Conservation (phyloP, 2,113 vertebrate genomes). For the Lasiurus borealis region DNA sequence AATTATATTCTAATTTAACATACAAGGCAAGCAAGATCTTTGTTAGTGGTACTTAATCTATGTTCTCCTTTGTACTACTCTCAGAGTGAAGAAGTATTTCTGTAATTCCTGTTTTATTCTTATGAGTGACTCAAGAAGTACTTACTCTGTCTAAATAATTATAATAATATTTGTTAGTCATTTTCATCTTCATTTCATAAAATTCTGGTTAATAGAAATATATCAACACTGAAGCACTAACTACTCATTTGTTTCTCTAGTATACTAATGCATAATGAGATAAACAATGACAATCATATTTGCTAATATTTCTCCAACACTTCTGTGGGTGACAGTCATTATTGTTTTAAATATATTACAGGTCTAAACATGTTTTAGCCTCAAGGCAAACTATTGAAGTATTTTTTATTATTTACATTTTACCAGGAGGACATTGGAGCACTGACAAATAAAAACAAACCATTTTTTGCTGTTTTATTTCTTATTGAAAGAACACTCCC, state of each 20-base stretch:
- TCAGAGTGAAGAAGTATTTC: neutral
- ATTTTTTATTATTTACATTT: neutral
- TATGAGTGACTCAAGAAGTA: neutral
- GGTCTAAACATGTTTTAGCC: neutral
- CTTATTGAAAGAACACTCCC: too few species aligned
- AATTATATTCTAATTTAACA: neutral
- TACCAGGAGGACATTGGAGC: neutral
- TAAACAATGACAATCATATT: neutral
- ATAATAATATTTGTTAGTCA: neutral
- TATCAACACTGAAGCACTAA: neutral
- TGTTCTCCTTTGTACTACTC: neutral
- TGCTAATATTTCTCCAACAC: neutral
- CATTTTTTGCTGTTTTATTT: neutral
- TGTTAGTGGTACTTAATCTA: neutral
- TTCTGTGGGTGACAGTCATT: neutral
- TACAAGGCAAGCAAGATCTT: neutral
- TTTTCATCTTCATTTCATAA: neutral
- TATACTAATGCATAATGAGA: neutral
- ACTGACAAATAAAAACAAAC: neutral
- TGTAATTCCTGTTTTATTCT: neutral
- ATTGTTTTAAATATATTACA: neutral
- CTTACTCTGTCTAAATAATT: neutral
- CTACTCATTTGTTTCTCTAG: neutral
- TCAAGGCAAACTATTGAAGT: neutral
- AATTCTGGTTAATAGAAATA: neutral